Base-by-base conservation (phyloP, 2,113 vertebrate genomes). In the Charina bottae region DNA sequence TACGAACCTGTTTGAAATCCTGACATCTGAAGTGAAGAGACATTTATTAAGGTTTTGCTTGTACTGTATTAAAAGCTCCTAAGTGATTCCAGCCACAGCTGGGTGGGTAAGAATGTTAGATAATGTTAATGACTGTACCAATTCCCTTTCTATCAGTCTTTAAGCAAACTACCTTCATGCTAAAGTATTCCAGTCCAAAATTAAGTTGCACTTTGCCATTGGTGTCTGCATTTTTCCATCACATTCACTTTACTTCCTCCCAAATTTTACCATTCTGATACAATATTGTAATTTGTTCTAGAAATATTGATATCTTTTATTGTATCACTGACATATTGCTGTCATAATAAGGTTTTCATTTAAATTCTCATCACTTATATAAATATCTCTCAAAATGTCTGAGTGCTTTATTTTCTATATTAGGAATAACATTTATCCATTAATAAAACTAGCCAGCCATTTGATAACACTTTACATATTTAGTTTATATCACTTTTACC, bases 21-120 rank as follows among this genome's bases (percentile, higher is more conserved):
- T 49, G 33, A 78, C 37, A 78, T 21, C 72, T 42, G 17, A 78
- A 78, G 7, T 78, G 85, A 33, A 62, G 59, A 2, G 0, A 2
- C 28, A 0, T 53, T 62, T 90, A 93, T 90, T 83, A 46, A 28
- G 53, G 15, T 46, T 87, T 58, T 62, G 72, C 23, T 17, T 28
- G 28, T 64, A 33, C 59, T 42, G 24, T 26, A 26, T 62, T 85
- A 62, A 46, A 89, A 12, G 9, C 54, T 72, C 84, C 23, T 64
- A 84, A 59, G 83, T 64, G 23, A 89, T 88, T 92, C 46, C 28
- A 64, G 56, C 8, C 91, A n/a, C 15, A 6, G 59, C 49, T 92
- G 42, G 23, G 53, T 64, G n/a, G 33, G 26, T 55, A 89, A 84
- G 62, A 62, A n/a, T 7, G 4, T 53, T 89, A 54, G 28, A 49